A percentile compares a stretch with the other conserved stretches of the same genome.
Evolutionary conservation across 2,888 invertebrate genomes (phyloP).

Genomic region (Drosophila meridionalis): DNA sequence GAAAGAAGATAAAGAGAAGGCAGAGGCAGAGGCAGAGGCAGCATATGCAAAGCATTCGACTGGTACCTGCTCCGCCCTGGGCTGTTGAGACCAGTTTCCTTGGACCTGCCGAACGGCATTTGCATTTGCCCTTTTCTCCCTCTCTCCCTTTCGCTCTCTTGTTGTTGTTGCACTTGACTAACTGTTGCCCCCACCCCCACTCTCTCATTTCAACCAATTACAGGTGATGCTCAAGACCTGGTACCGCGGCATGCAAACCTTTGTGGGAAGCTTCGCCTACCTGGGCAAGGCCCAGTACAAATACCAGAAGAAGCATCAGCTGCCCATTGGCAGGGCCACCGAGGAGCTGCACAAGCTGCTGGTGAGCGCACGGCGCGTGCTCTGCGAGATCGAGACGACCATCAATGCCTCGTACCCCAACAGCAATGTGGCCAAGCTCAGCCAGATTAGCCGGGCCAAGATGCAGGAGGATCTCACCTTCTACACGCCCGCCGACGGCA

Average conservation of each 20-base stretch:
- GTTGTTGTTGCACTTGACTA: slow-evolving; percentile 10
- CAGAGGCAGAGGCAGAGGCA: neutral
- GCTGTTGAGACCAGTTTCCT: slow-evolving; percentile 62
- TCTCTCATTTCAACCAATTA: slow-evolving; percentile 13
- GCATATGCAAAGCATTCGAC: slow-evolving; percentile 3
- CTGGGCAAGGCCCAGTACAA: slow-evolving; percentile 75
- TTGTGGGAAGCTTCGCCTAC: slow-evolving; percentile 80
- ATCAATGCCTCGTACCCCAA: slow-evolving; percentile 77
- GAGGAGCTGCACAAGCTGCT: slow-evolving; percentile 76
- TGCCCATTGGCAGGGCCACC: slow-evolving; percentile 49
- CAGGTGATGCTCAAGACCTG: slow-evolving; percentile 81
- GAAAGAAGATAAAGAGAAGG: neutral
- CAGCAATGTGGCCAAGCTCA: slow-evolving; percentile 58
- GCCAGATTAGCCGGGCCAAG: slow-evolving; percentile 43
- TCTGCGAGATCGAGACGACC: slow-evolving; percentile 83
- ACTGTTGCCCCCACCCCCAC: slow-evolving; percentile 4
- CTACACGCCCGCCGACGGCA: slow-evolving; percentile 61
- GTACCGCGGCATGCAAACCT: slow-evolving; percentile 82
- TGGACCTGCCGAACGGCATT: slow-evolving; percentile 25
- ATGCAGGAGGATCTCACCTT: slow-evolving; percentile 71
- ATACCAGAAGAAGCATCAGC: slow-evolving; percentile 64
- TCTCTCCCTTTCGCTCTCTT: neutral
- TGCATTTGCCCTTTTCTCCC: slow-evolving; percentile 40
- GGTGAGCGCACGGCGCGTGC: slow-evolving; percentile 72
- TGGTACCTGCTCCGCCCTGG: slow-evolving; percentile 71